These are phyloP conservation scores for Salvator merianae DNA, from an alignment of 2,113 vertebrate species.

Conservation along the genomic window DNA sequence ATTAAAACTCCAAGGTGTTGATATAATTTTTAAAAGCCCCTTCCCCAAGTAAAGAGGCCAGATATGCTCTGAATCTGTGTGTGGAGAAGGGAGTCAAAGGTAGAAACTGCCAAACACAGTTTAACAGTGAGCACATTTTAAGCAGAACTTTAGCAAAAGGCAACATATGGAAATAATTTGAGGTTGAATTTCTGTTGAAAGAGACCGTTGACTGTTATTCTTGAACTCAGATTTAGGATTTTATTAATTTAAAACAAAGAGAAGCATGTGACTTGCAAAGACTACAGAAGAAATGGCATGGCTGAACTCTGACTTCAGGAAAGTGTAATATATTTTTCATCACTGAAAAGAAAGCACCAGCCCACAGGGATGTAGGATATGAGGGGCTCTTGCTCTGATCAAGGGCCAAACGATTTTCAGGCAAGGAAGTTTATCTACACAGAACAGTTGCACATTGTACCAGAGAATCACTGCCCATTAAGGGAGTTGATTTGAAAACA, in stretches of 20 bases:
- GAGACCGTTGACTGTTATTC: conserved; percentile 64
- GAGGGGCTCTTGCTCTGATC: conserved; percentile 72
- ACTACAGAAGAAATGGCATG: conserved; percentile 74
- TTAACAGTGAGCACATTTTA: conserved; percentile 48
- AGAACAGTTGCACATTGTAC: conserved; percentile 66
- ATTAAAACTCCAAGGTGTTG: not conserved
- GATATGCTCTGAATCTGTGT: conserved; percentile 29
- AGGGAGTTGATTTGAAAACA: conserved; percentile 55
- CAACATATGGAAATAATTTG: conserved; percentile 69
- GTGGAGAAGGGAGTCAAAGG: conserved; percentile 31
- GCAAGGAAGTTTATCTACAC: conserved; percentile 72
- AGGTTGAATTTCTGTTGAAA: conserved; percentile 68
- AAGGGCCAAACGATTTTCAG: conserved; percentile 69
- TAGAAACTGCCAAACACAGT: conserved; percentile 46
- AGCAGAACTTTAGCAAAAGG: conserved; percentile 58
- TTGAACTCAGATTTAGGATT: conserved; percentile 68
- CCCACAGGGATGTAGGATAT: conserved; percentile 72
- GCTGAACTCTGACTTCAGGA: conserved; percentile 66
- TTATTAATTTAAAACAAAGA: conserved; percentile 76
- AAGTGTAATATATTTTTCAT: conserved; percentile 72
- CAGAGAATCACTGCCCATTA: conserved; percentile 53
- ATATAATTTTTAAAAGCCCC: not conserved
- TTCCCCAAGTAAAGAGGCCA: not conserved
- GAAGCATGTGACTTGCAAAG: conserved; percentile 60
- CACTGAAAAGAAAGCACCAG: conserved; percentile 66